Evolutionary conservation across 23 tunicate species (phyloP).

Genomic region (Botrylloides violaceus): DNA sequence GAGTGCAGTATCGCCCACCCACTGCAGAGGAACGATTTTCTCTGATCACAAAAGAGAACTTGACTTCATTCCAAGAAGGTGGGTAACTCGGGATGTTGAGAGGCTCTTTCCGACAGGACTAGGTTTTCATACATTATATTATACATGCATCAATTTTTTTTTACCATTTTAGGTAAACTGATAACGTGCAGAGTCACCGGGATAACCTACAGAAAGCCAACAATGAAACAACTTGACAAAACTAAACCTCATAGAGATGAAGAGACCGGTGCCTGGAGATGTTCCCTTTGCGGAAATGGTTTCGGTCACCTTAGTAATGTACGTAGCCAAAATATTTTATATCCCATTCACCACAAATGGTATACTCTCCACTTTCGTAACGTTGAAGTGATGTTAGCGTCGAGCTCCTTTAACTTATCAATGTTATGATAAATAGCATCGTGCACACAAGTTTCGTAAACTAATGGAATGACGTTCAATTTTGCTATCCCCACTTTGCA

Average conservation of each 20-base stretch:
- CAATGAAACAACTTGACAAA: slow-evolving; percentile 62
- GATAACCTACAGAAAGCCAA: slow-evolving; percentile 66
- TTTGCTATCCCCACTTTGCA: too few relatives aligned
- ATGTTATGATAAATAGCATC: too few relatives aligned
- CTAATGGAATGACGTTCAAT: too few relatives aligned
- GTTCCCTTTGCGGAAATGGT: slow-evolving; percentile 66
- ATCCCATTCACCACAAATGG: too few relatives aligned
- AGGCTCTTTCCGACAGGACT: too few relatives aligned
- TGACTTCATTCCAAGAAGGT: slow-evolving; percentile 55
- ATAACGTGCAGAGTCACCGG: slow-evolving; percentile 64
- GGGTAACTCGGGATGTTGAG: not conserved
- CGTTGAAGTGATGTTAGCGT: too few relatives aligned
- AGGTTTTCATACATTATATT: too few relatives aligned
- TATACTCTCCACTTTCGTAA: too few relatives aligned
- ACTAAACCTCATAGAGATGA: slow-evolving; percentile 81
- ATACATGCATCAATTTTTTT: not conserved
- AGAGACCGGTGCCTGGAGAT: slow-evolving; percentile 80
- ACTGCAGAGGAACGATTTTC: slow-evolving; percentile 77
- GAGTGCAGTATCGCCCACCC: slow-evolving; percentile 57
- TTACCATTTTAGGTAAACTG: slow-evolving; percentile 39
- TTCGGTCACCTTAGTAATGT: slow-evolving; percentile 81
- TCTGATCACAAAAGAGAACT: slow-evolving; percentile 68
- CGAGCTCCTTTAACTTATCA: too few relatives aligned
- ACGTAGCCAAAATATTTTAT: too few relatives aligned
- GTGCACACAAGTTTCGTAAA: too few relatives aligned